These are phyloP conservation scores for Meiosimyza platycephala DNA, from an alignment of 2,888 invertebrate species.

Conservation along the genomic window DNA sequence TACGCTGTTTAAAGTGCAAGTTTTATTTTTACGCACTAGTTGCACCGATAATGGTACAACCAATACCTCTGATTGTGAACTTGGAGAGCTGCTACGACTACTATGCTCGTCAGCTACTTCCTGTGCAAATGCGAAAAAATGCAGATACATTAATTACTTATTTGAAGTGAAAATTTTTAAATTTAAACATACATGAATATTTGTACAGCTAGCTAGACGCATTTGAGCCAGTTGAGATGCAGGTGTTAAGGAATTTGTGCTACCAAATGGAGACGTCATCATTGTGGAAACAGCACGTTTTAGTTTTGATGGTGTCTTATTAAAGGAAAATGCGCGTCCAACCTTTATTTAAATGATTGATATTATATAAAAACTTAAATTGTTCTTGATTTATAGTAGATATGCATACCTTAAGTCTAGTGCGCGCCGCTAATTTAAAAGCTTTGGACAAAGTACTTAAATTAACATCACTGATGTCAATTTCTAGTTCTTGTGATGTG, in stretches of 20 bases:
- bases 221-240: slow-evolving; percentile 87
- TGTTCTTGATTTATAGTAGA: not conserved
- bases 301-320: slow-evolving; percentile 92
- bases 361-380: not conserved
- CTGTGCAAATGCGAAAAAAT: slow-evolving; percentile 54
- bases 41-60: slow-evolving; percentile 87
- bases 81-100: slow-evolving; percentile 64
- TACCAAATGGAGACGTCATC: slow-evolving; percentile 91
- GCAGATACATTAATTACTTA: not conserved
- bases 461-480: slow-evolving; percentile 88
- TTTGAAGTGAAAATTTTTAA: not conserved
- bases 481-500: slow-evolving; percentile 79
- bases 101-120: slow-evolving; percentile 78
- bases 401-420: slow-evolving; percentile 77
- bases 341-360: slow-evolving; percentile 69
- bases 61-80: slow-evolving; percentile 71
- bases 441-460: slow-evolving; percentile 91
- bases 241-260: slow-evolving; percentile 84
- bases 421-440: slow-evolving; percentile 87
- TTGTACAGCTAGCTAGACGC: slow-evolving; percentile 87
- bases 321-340: slow-evolving; percentile 94
- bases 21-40: slow-evolving; percentile 82
- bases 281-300: slow-evolving; percentile 95
- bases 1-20: slow-evolving; percentile 75
- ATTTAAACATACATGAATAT: slow-evolving; percentile 78